Conservation (phyloP, 2,113 vertebrate species). For the Nymphicus hollandicus region DNA sequence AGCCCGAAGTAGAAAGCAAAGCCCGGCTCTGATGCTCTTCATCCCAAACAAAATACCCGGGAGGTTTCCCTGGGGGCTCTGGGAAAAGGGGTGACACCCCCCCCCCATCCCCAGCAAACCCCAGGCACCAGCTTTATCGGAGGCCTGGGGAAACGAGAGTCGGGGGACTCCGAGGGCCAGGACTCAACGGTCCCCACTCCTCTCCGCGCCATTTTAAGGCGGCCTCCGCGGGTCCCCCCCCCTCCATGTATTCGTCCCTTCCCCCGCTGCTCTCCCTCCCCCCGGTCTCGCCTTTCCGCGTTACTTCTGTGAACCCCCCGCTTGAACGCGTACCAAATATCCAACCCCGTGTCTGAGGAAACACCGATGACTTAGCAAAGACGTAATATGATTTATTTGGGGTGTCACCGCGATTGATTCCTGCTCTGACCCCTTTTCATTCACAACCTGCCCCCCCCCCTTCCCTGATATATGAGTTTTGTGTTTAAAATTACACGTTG, state of each 20-base stretch:
- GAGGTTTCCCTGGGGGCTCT: not conserved
- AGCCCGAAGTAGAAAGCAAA: not conserved
- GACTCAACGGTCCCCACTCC: not conserved
- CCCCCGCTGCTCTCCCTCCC: not conserved
- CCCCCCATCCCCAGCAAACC: not conserved
- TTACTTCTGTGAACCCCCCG: not conserved
- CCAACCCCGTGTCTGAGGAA: slow-evolving; percentile 15
- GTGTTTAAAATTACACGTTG: not conserved
- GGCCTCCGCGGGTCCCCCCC: not conserved
- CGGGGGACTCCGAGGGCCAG: not conserved
- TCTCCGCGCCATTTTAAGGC: slow-evolving; percentile 86
- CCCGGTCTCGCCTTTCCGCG: not conserved
- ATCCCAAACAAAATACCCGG: not conserved
- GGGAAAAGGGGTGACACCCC: not conserved
- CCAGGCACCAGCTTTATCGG: not conserved
- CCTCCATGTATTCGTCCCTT: not conserved
- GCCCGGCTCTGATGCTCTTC: not conserved
- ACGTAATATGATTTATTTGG: slow-evolving; percentile 58
- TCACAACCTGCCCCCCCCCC: not conserved
- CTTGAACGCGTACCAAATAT: slow-evolving; percentile 14
- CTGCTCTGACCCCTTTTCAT: slow-evolving; percentile 41
- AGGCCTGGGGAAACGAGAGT: not conserved
- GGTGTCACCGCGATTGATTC: slow-evolving; percentile 43
- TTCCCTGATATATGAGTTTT: slow-evolving; percentile 26
- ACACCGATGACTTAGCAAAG: slow-evolving; percentile 46